Conservation (phyloP, 1,140 invertebrate species). For the Tetranychus cinnabarinus region DNA sequence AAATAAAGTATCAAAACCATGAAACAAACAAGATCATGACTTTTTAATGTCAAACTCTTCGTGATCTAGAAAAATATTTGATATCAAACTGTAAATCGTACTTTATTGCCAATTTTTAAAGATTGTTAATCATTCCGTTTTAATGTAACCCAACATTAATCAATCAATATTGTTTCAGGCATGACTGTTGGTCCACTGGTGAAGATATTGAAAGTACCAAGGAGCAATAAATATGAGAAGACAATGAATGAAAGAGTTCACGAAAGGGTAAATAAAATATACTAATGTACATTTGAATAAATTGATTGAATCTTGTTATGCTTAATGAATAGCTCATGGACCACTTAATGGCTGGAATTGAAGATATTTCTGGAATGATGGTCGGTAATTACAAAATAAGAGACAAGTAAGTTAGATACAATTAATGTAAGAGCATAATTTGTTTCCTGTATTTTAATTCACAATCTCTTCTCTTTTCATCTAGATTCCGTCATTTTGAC, state of each 20-base stretch:
- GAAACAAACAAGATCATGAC: too few species aligned
- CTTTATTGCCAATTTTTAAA: too few species aligned
- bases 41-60: too few species aligned
- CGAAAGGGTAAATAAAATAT: constrained; percentile 42
- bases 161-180: constrained; percentile 25
- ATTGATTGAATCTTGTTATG: background rate
- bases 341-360: constrained; percentile 82
- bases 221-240: constrained; percentile 59
- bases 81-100: too few species aligned
- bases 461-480: background rate
- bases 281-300: background rate
- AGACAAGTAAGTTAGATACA: constrained; percentile 40
- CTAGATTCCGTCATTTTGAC: constrained; percentile 74
- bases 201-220: constrained; percentile 77
- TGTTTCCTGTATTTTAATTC: background rate
- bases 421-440: background rate
- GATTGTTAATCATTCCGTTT: too few species aligned
- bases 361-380: constrained; percentile 78
- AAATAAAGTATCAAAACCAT: too few species aligned
- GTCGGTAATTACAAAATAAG: constrained; percentile 78
- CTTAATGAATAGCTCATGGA: constrained; percentile 57
- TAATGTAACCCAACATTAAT: too few species aligned
- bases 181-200: constrained; percentile 95
- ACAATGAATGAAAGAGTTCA: constrained; percentile 92
- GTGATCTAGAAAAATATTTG: too few species aligned